Evolutionary conservation across 2,797 vertebrate species (phyloP), one percentile per base, ranked within the genome.

Genomic region (Artibeus lituratus): DNA sequence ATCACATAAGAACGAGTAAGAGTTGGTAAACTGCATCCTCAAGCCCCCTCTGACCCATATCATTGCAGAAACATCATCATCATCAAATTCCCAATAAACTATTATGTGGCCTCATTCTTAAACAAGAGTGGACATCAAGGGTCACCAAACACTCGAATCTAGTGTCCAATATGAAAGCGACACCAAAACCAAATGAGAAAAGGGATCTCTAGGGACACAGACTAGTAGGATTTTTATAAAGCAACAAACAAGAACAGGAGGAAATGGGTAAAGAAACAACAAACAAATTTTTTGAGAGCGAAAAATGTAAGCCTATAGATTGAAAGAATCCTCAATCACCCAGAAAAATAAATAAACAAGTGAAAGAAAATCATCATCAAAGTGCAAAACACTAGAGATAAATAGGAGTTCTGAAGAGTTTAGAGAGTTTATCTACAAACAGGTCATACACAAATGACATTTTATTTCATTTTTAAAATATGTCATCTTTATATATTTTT

Each of bases 331-430:
- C 67, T 11, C 47, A 91, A 81, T 93, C 80, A 91, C 8, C 32
- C 19, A 78, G 49, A 11, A 88, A 91, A 86, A 59, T 10, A 2
- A 93, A 76, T 89, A 69, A 86, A 62, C 62, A 21, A 88, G 70
- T 70, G 32, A 84, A 85, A 92, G 24, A 19, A 72, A 91, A 53
- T 65, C 26, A 81, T 83, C 62, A 73, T 76, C 53, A 67, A 42
- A 73, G 59, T 53, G 95, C 73, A 91, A 95, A 94, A 84, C 39
- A 87, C 42, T 62, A 65, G n/a, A 80, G 22, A 29, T 77, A 72
- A 76, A 53, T 39, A 92, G 44, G 8, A 72, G 19, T 73, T 51
- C 15, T 18, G 65, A 72, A 78, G 42, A 57, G 29, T 44, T 73
- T 65, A 83, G 37, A 81, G 80, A 95, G 26, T 10, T 47, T 86